Base-by-base conservation (phyloP, 2,113 vertebrate species). In the Scomber colias region DNA sequence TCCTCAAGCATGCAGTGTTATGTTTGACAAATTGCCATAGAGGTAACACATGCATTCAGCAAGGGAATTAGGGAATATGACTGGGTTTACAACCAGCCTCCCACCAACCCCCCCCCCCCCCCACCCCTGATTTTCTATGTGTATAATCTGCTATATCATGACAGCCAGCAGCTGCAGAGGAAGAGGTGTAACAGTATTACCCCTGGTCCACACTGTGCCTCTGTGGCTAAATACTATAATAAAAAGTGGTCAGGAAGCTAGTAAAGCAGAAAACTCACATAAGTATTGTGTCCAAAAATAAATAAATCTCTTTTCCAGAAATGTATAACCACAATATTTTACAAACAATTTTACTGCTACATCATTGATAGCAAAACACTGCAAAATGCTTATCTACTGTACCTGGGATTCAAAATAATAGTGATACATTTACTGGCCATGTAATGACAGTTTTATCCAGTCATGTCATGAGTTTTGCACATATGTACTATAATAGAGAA, bases 1-100 rank as follows among this genome's bases (percentile, higher is more conserved):
- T 89, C 90, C 86, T 92, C 89, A 90, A 91, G 90, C 91, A 85
- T 87, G 86, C 81, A 85, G 84, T 88, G 85, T 81, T 87, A 79
- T 91, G 88, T 92, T 91, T 91, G 91, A 91, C 90, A 92, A 92
- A 92, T 93, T 91, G 87, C 88, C 71, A 74, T 69, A 59, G 87
- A 90, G 85, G 79, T 90, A 91, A 92, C 77, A 85, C 77, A 24
- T 89, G 90, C 90, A 90, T 84, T 79, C 85, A 83, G 75, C 81
- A 51, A 78, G 85, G 86, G 83, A 85, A 92, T 88, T 79, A 89
- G 79, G 63, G 76, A 77, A 74, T 12, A 76, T 49, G 77, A 75
- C 65, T 27, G 73, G 75, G 56, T 83, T 86, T 71, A 82, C 79
- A 84, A 90, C 80, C 87, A 87, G 84, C 65, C 83, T 82, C 74